These are phyloP conservation scores for Petrocephalus schoutedeni DNA, from an alignment of 2,797 vertebrate species.

Conservation along the genomic window DNA sequence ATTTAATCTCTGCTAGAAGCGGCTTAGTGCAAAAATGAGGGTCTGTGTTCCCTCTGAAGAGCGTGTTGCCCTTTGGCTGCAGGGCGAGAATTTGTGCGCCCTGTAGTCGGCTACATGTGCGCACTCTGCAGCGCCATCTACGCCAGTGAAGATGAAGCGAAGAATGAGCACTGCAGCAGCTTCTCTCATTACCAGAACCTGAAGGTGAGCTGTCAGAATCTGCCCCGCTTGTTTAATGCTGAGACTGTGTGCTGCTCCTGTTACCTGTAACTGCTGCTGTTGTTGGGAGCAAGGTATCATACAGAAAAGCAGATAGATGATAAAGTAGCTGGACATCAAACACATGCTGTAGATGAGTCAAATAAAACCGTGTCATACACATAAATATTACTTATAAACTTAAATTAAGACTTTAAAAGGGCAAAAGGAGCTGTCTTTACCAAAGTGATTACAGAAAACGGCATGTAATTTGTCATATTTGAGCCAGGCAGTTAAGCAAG, in stretches of 20 bases:
- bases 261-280: background rate
- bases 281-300: background rate
- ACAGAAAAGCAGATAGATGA: background rate
- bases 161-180: conserved; percentile 59
- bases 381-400: background rate
- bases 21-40: background rate
- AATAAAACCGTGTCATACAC: background rate
- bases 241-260: background rate
- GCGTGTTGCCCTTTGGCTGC: background rate
- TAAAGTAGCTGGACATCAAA: background rate
- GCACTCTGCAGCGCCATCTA: conserved; percentile 61
- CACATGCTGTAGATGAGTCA: background rate
- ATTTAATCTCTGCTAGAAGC: background rate
- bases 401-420: background rate
- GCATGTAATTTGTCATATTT: background rate
- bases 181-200: conserved; percentile 54
- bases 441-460: background rate
- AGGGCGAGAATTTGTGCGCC: conserved; percentile 60
- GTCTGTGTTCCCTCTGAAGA: background rate
- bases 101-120: conserved; percentile 63
- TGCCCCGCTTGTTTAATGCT: background rate
- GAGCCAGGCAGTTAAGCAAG: background rate
- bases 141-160: conserved; percentile 60
- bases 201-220: conserved; percentile 34
- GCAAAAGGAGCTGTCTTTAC: background rate